Conservation (phyloP, 2,797 vertebrate species). For the Acrossocheilus fasciatus region DNA sequence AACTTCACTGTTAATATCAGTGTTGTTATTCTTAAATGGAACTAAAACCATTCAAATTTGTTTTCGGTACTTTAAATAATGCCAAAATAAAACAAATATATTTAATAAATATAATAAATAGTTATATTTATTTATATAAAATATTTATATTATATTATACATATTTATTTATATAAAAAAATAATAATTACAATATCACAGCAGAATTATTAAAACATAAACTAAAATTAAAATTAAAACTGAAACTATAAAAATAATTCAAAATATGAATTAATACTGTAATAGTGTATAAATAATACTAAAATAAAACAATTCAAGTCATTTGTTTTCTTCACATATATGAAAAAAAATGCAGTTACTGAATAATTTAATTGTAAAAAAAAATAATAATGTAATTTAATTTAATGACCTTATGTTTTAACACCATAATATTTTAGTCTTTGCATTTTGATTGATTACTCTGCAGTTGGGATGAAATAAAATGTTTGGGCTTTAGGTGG, state of each 20-base stretch:
- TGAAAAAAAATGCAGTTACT: not conserved
- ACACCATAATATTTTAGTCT: not conserved
- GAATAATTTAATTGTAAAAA: not conserved
- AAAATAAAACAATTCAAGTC: not conserved
- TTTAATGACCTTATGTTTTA: not conserved
- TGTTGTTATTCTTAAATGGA: not conserved
- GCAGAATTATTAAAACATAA: not conserved
- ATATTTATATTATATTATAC: too few relatives aligned
- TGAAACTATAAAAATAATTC: not conserved
- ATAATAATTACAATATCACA: not conserved
- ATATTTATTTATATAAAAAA: not conserved
- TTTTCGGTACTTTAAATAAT: too few relatives aligned
- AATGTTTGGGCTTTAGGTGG: constrained; percentile 74
- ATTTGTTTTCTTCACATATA: not conserved
- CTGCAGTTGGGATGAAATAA: not conserved
- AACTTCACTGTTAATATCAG: not conserved
- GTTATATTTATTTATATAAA: too few relatives aligned
- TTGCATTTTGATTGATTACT: not conserved
- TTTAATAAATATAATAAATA: too few relatives aligned
- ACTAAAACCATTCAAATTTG: not conserved
- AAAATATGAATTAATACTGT: not conserved
- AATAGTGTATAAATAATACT: not conserved
- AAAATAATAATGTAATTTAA: not conserved
- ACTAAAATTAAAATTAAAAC: not conserved
- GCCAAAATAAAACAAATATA: too few relatives aligned